These are phyloP conservation scores for Psephotus haematonotus DNA, from an alignment of 2,113 vertebrate genomes.

Conservation along the genomic window DNA sequence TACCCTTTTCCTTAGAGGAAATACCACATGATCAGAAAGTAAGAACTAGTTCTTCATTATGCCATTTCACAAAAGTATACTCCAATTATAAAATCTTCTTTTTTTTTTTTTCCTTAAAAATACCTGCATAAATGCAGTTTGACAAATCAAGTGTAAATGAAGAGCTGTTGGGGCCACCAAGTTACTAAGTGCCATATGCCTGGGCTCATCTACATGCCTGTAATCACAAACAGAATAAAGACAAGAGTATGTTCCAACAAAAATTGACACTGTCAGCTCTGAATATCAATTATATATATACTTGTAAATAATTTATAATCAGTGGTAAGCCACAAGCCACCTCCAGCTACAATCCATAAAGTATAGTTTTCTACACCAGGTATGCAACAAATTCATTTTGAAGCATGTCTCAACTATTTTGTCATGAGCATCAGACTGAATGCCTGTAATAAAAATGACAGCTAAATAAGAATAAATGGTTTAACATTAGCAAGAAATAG, in stretches of 20 bases:
- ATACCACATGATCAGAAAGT: not conserved
- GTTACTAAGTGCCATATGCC: not conserved
- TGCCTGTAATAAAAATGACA: constrained; percentile 77
- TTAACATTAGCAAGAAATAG: constrained; percentile 57
- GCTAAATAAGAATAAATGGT: constrained; percentile 75
- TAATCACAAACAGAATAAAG: not conserved
- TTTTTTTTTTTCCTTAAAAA: not conserved
- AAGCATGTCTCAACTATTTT: constrained; percentile 67
- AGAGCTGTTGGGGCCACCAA: not conserved
- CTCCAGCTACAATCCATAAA: constrained; percentile 50
- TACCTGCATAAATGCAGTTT: not conserved
- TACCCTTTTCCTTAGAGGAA: not conserved
- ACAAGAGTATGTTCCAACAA: not conserved
- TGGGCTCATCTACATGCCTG: not conserved
- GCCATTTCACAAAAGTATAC: not conserved
- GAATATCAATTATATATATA: not conserved
- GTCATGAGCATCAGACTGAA: constrained; percentile 65
- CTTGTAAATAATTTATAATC: constrained; percentile 31
- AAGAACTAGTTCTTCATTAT: not conserved
- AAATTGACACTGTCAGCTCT: not conserved
- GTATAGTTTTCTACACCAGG: constrained; percentile 31
- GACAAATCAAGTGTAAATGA: not conserved
- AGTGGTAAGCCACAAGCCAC: constrained; percentile 10
- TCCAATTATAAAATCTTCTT: not conserved
- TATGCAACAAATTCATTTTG: constrained; percentile 47